Evolutionary conservation across 1,140 invertebrate genomes (phyloP).

Genomic region (Cyrtorhinus lividipennis): DNA sequence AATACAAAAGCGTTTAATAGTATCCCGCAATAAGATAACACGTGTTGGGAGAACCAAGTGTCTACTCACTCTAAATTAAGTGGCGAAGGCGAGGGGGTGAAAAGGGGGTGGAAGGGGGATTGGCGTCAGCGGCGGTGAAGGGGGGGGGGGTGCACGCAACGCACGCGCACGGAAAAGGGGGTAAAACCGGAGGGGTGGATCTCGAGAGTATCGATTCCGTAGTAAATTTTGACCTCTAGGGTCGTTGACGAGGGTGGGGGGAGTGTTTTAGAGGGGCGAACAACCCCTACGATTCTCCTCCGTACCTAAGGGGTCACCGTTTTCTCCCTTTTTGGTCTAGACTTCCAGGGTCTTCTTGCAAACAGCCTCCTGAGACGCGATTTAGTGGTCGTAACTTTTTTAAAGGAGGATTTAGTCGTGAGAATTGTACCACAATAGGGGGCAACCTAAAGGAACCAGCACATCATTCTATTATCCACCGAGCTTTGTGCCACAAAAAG

Average conservation of each 20-base stretch:
- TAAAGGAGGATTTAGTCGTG: no score
- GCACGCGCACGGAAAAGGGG: not conserved
- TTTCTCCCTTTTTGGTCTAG: not conserved
- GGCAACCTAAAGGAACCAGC: not conserved
- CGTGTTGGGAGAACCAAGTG: not conserved
- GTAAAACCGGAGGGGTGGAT: not conserved
- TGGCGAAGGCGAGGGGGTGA: not conserved
- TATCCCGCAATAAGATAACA: not conserved
- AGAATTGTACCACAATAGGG: no score
- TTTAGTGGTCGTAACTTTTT: no score
- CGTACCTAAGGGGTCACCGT: not conserved
- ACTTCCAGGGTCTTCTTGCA: not conserved
- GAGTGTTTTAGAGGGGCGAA: not conserved
- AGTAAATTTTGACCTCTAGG: constrained; percentile 2
- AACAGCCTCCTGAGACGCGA: not conserved
- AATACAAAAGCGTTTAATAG: no score
- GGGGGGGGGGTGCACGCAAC: not conserved
- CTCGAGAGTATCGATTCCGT: not conserved
- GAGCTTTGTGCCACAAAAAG: not conserved
- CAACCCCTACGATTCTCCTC: not conserved
- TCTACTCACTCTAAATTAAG: not conserved
- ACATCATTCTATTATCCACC: not conserved
- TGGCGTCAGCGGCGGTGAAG: not conserved
- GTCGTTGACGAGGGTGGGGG: not conserved
- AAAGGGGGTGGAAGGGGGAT: not conserved